A percentile compares a stretch with the other conserved stretches of the same genome.
Evolutionary conservation across 2,888 invertebrate genomes (phyloP).

Genomic region (Celastrina argiolus): DNA sequence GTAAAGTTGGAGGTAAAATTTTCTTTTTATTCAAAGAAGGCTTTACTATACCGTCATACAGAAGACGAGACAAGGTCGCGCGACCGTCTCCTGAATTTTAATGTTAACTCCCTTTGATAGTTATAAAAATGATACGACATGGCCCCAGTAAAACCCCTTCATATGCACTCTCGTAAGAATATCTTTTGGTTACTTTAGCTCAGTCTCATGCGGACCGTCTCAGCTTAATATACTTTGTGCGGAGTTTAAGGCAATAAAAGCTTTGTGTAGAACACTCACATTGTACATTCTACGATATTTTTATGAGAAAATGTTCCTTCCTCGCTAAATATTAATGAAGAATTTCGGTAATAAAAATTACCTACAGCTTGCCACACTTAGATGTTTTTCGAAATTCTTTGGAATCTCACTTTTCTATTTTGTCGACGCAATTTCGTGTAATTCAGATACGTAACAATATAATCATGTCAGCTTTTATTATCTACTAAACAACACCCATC

Average conservation of each 20-base stretch:
- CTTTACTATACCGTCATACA: slow-evolving; percentile 11
- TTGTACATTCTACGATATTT: slow-evolving; percentile 9
- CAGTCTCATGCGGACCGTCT: slow-evolving; percentile 40
- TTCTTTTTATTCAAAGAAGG: slow-evolving; percentile 21
- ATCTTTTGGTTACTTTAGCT: slow-evolving; percentile 39
- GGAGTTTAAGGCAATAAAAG: slow-evolving; percentile 38
- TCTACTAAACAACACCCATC: neutral
- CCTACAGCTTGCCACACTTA: neutral
- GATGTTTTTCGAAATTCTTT: neutral
- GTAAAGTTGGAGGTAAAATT: slow-evolving; percentile 17
- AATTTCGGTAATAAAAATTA: neutral
- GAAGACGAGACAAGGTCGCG: slow-evolving; percentile 50
- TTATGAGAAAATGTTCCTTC: slow-evolving; percentile 1
- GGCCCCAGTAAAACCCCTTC: slow-evolving; percentile 36
- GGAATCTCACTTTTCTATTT: no score
- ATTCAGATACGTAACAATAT: neutral
- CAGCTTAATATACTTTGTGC: slow-evolving; percentile 40
- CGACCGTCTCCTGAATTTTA: slow-evolving; percentile 68
- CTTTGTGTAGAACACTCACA: slow-evolving; percentile 30
- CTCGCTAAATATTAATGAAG: slow-evolving; percentile 3
- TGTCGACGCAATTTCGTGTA: no score
- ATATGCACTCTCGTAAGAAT: slow-evolving; percentile 39
- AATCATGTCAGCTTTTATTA: neutral
- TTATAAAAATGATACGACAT: slow-evolving; percentile 65
- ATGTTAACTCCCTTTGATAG: slow-evolving; percentile 66